Percentiles rank a stretch among this genome's conserved stretches.
phyloP scores from a whole-genome alignment of 2,113 vertebrate species.

The Tor tambroides region DNA sequence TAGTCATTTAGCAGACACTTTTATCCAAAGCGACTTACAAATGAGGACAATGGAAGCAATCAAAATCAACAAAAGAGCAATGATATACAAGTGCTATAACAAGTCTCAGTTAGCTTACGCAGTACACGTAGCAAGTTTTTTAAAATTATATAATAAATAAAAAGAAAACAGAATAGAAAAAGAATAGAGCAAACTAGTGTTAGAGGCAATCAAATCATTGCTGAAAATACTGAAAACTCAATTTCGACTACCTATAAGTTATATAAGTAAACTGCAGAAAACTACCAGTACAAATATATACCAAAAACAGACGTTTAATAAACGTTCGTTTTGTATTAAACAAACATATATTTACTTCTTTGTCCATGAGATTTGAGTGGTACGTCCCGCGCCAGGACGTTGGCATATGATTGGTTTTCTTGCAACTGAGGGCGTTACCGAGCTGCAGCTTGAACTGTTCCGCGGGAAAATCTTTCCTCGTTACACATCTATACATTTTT shows the following conservation, averaged over 20 bases:
- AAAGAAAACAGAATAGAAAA: too few species aligned
- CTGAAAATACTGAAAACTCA: not conserved
- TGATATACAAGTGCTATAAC: too few species aligned
- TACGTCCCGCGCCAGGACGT: slow-evolving; percentile 26
- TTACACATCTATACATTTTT: not conserved
- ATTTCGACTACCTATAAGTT: not conserved
- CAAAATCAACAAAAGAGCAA: too few species aligned
- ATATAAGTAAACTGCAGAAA: not conserved
- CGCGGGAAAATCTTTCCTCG: slow-evolving; percentile 61
- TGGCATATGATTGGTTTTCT: slow-evolving; percentile 47
- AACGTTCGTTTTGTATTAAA: not conserved
- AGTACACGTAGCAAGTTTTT: too few species aligned
- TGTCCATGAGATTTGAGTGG: slow-evolving; percentile 24
- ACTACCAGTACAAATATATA: not conserved
- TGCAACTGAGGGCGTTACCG: slow-evolving; percentile 49
- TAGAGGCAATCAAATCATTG: not conserved
- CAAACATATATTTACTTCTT: not conserved
- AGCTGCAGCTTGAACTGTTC: slow-evolving; percentile 57
- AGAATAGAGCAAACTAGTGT: too few species aligned
- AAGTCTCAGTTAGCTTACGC: too few species aligned
- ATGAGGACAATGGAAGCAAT: too few species aligned
- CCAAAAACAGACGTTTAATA: not conserved
- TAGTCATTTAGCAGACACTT: too few species aligned
- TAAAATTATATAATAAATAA: too few species aligned
- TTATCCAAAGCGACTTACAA: too few species aligned